Conservation (phyloP, 2,797 vertebrate species). For the Poecilia velifera region DNA sequence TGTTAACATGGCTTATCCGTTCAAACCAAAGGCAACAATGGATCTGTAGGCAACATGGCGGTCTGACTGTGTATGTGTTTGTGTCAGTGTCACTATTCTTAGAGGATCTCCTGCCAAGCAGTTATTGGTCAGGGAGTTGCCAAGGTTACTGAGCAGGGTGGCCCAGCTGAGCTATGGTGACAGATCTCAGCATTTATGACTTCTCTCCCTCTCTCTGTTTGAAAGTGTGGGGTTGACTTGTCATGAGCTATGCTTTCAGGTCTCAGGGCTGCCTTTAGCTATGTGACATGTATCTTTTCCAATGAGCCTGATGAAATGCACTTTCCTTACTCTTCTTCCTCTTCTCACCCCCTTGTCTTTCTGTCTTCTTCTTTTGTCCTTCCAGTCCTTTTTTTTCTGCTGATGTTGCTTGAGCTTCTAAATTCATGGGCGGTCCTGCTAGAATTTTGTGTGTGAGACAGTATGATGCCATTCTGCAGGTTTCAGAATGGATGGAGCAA, state of each 20-base stretch:
- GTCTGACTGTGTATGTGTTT: constrained; percentile 29
- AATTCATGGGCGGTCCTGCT: constrained; percentile 6
- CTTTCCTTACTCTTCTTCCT: constrained; percentile 23
- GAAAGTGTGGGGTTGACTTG: constrained; percentile 31
- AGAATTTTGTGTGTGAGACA: constrained; percentile 19
- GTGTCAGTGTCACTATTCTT: constrained; percentile 53
- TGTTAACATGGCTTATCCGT: constrained; percentile 40
- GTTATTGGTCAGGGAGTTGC: constrained; percentile 71
- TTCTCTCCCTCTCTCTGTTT: constrained; percentile 19
- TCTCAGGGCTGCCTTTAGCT: constrained; percentile 44
- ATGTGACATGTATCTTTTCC: constrained; percentile 33
- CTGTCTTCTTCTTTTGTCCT: constrained; percentile 2
- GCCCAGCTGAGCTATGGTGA: constrained; percentile 56
- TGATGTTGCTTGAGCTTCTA: constrained; percentile 22
- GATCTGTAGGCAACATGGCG: constrained; percentile 33
- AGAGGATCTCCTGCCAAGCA: constrained; percentile 56
- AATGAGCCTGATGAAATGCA: constrained; percentile 8
- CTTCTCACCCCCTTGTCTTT: constrained; percentile 9
- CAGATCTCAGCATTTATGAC: constrained; percentile 52
- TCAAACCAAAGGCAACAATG: constrained; percentile 41
- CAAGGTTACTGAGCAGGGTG: constrained; percentile 68
- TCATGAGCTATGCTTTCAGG: constrained; percentile 46
- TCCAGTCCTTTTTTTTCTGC: constrained; percentile 24
- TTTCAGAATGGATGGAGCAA: constrained; percentile 7
- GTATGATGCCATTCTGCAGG: constrained; percentile 7